phyloP scores from a whole-genome alignment of 2,797 vertebrate species.

The Enteromius thamalakanensis region DNA sequence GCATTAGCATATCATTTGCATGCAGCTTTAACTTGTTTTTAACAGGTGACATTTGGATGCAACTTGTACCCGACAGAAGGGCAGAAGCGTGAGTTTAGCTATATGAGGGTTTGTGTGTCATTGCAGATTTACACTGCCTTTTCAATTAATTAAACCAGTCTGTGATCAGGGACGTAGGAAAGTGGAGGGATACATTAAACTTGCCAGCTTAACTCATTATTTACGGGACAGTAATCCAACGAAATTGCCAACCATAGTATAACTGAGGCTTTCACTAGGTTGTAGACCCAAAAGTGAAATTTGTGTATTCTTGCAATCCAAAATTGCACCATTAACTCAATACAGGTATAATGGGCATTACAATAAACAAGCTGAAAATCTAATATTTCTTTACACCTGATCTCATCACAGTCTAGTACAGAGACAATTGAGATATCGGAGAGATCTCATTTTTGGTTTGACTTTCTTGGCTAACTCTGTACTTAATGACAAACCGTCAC shows the following conservation, averaged over 20 bases:
- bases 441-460: neutral
- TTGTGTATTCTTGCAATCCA: neutral
- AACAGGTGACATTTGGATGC: slow-evolving; percentile 37
- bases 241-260: neutral
- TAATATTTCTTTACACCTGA: neutral
- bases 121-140: neutral
- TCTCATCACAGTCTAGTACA: neutral
- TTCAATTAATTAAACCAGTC: slow-evolving; percentile 18
- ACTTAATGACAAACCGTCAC: neutral
- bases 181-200: neutral
- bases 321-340: neutral
- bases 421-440: neutral
- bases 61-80: slow-evolving; percentile 9
- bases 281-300: neutral
- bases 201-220: slow-evolving; percentile 1
- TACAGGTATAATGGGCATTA: neutral
- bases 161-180: neutral
- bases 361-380: neutral
- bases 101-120: slow-evolving; percentile 11
- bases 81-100: neutral
- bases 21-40: slow-evolving; percentile 31
- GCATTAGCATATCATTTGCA: slow-evolving; percentile 29
- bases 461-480: neutral
- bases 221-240: neutral
- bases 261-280: neutral